phyloP scores from a whole-genome alignment of 2,113 vertebrate species.

The Zosterops japonicus region DNA sequence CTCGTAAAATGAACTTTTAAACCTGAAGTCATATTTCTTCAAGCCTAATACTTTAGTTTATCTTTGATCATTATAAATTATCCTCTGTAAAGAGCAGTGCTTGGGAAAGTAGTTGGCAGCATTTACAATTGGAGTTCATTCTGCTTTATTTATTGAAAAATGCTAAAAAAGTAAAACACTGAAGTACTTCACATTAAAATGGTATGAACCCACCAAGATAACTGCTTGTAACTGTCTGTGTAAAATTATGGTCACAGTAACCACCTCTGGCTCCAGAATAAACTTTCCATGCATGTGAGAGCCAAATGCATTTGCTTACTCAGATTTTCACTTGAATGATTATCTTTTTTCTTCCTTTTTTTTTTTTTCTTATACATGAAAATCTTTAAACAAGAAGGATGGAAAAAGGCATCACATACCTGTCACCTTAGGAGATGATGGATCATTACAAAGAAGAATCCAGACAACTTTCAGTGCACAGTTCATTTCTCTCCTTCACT shows the following conservation, averaged over 20 bases:
- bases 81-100: conserved; percentile 32
- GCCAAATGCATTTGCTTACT: conserved; percentile 76
- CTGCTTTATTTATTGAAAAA: conserved; percentile 73
- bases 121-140: conserved; percentile 29
- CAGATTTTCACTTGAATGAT: conserved; percentile 69
- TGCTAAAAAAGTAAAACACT: conserved; percentile 63
- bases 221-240: conserved; percentile 57
- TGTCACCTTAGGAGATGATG: not conserved
- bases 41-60: conserved; percentile 66
- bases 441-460: not conserved
- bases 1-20: conserved; percentile 72
- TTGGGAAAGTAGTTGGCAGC: conserved; percentile 63
- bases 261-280: conserved; percentile 60
- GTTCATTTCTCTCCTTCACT: not conserved
- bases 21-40: conserved; percentile 59
- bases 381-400: not conserved
- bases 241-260: conserved; percentile 67
- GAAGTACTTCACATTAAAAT: conserved; percentile 55
- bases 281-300: conserved; percentile 61
- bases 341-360: not conserved
- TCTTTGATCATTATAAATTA: conserved; percentile 75
- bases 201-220: conserved; percentile 55
- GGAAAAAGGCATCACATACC: not conserved
- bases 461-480: not conserved
- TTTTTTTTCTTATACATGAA: not conserved